Base-by-base conservation (phyloP, 2,888 invertebrate genomes). In the Temnothorax unifasciatus region DNA sequence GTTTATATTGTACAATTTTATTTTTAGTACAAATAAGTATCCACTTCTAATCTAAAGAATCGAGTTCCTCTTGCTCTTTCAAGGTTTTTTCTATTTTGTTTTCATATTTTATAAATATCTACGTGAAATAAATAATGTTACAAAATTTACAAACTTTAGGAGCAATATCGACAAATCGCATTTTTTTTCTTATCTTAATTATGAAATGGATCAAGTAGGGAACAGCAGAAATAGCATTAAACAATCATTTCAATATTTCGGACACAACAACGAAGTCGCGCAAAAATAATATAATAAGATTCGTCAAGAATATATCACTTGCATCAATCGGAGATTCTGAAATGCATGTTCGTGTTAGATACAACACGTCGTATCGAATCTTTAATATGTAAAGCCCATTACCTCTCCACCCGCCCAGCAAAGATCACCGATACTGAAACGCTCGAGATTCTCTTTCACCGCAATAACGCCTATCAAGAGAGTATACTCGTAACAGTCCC, bases 381-480 rank as follows among this genome's bases (percentile, higher is more conserved):
- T 38, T 66, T 52, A 41, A 47, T 79, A 21, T 21, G 47, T 15
- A 29, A 57, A 47, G 3, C 8, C 11, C 47, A 15, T 18, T 38
- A 15, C 44, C 57, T 79, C 25, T 52, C 25, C 64, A 52, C 34
- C 25, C 21, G 21, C 21, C 34, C 64, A n/a, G 47, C 34, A 73
- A 73, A 77, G 84, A 86, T 87, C 63, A 29, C 15, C 21, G 64
- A 79, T 68, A 44, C 44, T 29, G 38, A 75, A 83, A 63, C 44
- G 63, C 11, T 44, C 47, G 75, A 86, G 82, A 88, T 85, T 83
- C 63, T 85, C 77, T 82, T 86, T 89, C 84, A 76, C 83, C 59
- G 41, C 59, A 54, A 64, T 21, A 57, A 81, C 47, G 47, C n/a
- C 18, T 21, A 79, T 9, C 21, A 11, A 34, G 47, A 63, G 34